phyloP scores from a whole-genome alignment of 1,140 invertebrate genomes.

The Aphis gossypii region DNA sequence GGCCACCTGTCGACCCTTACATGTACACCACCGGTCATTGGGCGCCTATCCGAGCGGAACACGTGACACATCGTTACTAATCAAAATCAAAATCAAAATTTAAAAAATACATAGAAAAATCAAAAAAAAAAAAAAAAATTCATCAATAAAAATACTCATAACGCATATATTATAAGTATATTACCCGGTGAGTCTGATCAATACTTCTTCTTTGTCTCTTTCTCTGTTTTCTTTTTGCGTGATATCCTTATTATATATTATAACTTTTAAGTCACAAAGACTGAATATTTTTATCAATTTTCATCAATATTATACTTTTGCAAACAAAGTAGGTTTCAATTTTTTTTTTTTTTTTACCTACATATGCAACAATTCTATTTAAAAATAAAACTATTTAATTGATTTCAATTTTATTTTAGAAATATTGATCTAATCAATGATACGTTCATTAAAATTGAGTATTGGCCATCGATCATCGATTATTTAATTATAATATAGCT shows the following conservation, averaged over 20 bases:
- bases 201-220: conserved; percentile 48
- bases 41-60: conserved; percentile 63
- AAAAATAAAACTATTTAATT: background rate
- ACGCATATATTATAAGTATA: conserved; percentile 43
- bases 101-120: conserved; percentile 59
- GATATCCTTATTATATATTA: conserved; percentile 12
- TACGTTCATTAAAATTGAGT: background rate
- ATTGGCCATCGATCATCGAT: background rate
- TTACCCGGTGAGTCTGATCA: conserved; percentile 52
- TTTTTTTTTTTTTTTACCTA: background rate
- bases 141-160: conserved; percentile 45
- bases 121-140: conserved; percentile 39
- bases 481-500: background rate
- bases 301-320: background rate
- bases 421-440: background rate
- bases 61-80: conserved; percentile 60
- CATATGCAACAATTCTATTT: background rate
- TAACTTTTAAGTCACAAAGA: background rate
- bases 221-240: conserved; percentile 30
- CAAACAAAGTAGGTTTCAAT: background rate
- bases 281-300: background rate
- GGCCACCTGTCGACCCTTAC: conserved; percentile 65
- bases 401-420: background rate
- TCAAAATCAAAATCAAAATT: conserved; percentile 55
- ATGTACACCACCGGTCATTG: conserved; percentile 64